Evolutionary conservation across 2,113 vertebrate species (phyloP).

Genomic region (Sturnira hondurensis): DNA sequence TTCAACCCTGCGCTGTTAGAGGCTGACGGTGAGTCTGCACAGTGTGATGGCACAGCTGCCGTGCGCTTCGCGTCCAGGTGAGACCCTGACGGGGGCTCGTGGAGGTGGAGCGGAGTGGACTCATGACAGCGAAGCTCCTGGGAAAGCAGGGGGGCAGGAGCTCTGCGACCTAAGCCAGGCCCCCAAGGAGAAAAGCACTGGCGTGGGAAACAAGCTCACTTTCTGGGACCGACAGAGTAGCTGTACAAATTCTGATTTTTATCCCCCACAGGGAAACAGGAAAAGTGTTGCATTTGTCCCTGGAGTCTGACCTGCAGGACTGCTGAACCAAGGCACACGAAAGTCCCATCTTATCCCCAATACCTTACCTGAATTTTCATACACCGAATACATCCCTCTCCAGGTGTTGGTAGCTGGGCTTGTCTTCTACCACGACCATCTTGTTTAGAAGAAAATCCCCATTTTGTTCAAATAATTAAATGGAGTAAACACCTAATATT

Average conservation of each 20-base stretch:
- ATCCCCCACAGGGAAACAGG: not conserved
- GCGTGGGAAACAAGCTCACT: not conserved
- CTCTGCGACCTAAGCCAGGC: not conserved
- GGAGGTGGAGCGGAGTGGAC: not conserved
- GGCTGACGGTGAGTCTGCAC: accelerated
- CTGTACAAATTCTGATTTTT: not conserved
- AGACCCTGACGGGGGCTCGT: not conserved
- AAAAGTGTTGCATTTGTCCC: not conserved
- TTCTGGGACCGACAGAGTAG: not conserved
- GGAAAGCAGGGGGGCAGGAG: not conserved
- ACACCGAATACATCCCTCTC: not conserved
- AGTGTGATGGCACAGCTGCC: accelerated
- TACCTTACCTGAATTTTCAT: not conserved
- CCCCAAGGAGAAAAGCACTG: not conserved
- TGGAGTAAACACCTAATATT: not conserved
- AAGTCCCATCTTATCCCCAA: not conserved
- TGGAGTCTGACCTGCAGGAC: not conserved
- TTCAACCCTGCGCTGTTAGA: not conserved
- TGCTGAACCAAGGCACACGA: not conserved
- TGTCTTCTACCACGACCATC: not conserved
- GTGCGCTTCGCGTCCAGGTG: not conserved
- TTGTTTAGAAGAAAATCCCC: not conserved
- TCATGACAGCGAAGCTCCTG: not conserved
- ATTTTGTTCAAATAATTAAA: not conserved
- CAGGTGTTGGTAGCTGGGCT: not conserved